Evolutionary conservation across 2,888 invertebrate species (phyloP), one percentile per base, ranked within the genome.

Genomic region (Cloeon dipterum): DNA sequence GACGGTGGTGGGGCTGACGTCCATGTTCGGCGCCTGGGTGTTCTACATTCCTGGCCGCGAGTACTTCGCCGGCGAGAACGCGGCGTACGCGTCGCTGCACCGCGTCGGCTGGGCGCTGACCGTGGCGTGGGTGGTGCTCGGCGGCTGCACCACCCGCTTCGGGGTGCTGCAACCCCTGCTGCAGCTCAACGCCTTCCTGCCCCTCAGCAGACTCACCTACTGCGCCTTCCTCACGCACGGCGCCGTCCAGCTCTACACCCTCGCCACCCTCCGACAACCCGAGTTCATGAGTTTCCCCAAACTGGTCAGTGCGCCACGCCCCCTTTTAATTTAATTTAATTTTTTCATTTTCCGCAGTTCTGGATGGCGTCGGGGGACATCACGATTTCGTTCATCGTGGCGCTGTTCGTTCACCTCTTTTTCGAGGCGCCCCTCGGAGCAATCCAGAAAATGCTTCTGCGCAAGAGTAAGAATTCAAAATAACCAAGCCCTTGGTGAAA

Each of bases 221-320:
- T 72, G 74, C 45, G 73, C 74, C 2, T 77, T 76, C 51, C 59
- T 77, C 35, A 66, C 72, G 20, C 76, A 77, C 49, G 76, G 76
- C 3, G 56, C 75, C 17, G 62, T 77, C 0, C 74, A 73, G 50
- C 52, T 76, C 40, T 70, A 73, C 52, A 65, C 65, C 44, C 59
- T 66, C 4, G 69, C 72, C 2, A 66, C 66, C 34, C 46, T 68
- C 26, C 57, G 73, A n/a, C 35, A 38, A 8, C 43, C 45, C 8
- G 40, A 43, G 34, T 41, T 42, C 37, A 39, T 44, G 39, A 42
- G 37, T 20, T 40, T 39, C 21, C 39, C 43, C 5, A 43, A 42
- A 26, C 20, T 43, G 38, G 44, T 45, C 36, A 32, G 43, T n/a
- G n/a, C n/a, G n/a, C n/a, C n/a, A n/a, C n/a, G n/a, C n/a, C n/a